Percentiles rank a stretch among this genome's conserved stretches.
phyloP scores from a whole-genome alignment of 1,140 invertebrate genomes.

The Cecropterus lyciades region DNA sequence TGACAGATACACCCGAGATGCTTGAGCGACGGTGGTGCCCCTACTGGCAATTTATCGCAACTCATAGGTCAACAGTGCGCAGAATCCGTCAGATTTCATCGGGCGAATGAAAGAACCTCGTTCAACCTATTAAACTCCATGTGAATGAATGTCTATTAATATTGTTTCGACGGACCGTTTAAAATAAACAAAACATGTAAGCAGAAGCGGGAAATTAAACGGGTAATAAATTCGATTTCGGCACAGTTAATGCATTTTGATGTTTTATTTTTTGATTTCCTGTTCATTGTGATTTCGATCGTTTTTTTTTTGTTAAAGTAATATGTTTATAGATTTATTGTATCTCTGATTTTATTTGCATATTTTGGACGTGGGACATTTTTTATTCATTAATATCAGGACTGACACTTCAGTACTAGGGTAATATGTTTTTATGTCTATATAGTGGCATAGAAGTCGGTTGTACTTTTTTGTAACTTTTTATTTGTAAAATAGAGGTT shows the following conservation, averaged over 20 bases:
- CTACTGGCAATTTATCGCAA: conserved; percentile 59
- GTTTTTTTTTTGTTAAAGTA: no score
- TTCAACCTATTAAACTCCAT: conserved; percentile 12
- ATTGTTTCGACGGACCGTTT: conserved; percentile 18
- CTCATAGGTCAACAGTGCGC: conserved; percentile 53
- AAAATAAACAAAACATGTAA: conserved; percentile 5
- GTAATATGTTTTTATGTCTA: no score
- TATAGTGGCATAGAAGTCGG: no score
- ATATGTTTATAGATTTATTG: no score
- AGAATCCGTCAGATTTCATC: conserved; percentile 45
- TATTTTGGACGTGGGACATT: no score
- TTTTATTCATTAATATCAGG: no score
- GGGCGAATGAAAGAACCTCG: conserved; percentile 13
- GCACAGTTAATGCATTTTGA: neutral
- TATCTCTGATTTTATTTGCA: no score
- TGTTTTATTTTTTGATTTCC: no score
- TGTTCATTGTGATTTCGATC: no score
- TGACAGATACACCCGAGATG: conserved; percentile 72
- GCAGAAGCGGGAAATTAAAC: conserved; percentile 5
- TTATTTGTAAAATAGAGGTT: no score
- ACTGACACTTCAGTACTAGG: no score
- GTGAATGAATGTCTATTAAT: conserved; percentile 20
- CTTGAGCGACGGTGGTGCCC: conserved; percentile 65
- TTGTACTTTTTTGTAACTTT: no score
- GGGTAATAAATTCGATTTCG: conserved; percentile 6